phyloP scores from a whole-genome alignment of 2,888 invertebrate species.

The Tricholauxania praeusta region DNA sequence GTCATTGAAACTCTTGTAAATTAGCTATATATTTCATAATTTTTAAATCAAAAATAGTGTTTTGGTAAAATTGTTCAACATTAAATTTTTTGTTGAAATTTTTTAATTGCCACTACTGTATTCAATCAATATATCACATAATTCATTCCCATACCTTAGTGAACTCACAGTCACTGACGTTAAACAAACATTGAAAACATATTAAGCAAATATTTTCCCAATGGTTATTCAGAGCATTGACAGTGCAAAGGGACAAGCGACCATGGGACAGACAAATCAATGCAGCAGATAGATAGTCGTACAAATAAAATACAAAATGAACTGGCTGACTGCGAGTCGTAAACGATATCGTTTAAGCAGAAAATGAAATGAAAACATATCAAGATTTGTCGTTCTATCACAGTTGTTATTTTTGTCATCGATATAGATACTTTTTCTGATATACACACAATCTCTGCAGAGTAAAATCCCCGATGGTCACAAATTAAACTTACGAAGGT shows the following conservation, averaged over 20 bases:
- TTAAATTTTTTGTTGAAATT: no score
- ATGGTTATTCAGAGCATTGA: slow-evolving; percentile 23
- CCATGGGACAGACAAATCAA: not conserved
- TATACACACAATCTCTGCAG: slow-evolving; percentile 40
- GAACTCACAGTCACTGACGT: not conserved
- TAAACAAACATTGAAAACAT: slow-evolving; percentile 30
- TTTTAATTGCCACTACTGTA: not conserved
- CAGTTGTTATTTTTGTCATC: slow-evolving; percentile 29
- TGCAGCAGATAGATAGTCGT: no score
- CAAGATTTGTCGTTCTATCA: slow-evolving; percentile 6
- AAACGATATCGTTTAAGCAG: slow-evolving; percentile 20
- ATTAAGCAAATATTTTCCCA: slow-evolving; percentile 32
- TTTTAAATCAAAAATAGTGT: no score
- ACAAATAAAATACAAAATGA: no score
- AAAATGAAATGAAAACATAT: slow-evolving; percentile 29
- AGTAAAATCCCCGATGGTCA: not conserved
- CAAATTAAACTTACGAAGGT: slow-evolving; percentile 15
- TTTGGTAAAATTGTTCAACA: no score
- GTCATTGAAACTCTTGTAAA: no score
- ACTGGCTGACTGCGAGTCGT: no score
- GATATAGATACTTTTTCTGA: slow-evolving; percentile 39
- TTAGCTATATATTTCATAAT: no score
- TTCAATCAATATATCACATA: not conserved
- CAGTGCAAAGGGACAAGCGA: slow-evolving; percentile 10
- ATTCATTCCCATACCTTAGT: slow-evolving; percentile 2